Evolutionary conservation across 1,140 invertebrate species (phyloP), one percentile per base, ranked within the genome.

Genomic region (Drosophila nigrodunni): DNA sequence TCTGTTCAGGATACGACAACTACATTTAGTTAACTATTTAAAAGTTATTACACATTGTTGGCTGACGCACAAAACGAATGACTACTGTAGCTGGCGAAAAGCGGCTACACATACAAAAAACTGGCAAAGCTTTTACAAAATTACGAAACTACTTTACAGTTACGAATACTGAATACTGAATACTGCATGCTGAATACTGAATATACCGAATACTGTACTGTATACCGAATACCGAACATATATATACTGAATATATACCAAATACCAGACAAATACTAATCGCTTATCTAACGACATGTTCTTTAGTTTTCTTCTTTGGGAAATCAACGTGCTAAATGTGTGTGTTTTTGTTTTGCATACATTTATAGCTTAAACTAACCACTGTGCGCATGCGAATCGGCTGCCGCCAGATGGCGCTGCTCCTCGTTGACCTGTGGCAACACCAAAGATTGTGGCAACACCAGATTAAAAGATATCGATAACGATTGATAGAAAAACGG

Each of bases 91-190:
- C 71, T 74, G 57, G 49, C 60, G 18, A 78, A 81, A 72, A 72
- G 80, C 76, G 70, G 58, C 74, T 74, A 81, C 74, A 82, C 75
- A 71, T 61, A 67, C 69, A 60, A 67, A 77, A 79, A 79, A 54
- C 64, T 80, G 82, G 82, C 82, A 86, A 86, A 85, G 82, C 81
- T 73, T 85, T 87, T 87, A 87, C 85, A 87, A 87, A 87, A 87
- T 87, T 89, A 87, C 83, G 83, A 87, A 87, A 87, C 83, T 87
- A 87, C 85, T 65, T 78, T 88, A 87, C 85, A 87, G 46, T 61
- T 76, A 76, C 67, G 52, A 87, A 70, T 74, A 68, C 71, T 59
- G 57, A 82, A 80, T 82, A 79, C 78, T 47, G 69, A 79, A 79
- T 82, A 76, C 67, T 49, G 62, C 35, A 65, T 41, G 44, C 57